phyloP scores from a whole-genome alignment of 2,888 invertebrate species.

The Parnassius orleans region DNA sequence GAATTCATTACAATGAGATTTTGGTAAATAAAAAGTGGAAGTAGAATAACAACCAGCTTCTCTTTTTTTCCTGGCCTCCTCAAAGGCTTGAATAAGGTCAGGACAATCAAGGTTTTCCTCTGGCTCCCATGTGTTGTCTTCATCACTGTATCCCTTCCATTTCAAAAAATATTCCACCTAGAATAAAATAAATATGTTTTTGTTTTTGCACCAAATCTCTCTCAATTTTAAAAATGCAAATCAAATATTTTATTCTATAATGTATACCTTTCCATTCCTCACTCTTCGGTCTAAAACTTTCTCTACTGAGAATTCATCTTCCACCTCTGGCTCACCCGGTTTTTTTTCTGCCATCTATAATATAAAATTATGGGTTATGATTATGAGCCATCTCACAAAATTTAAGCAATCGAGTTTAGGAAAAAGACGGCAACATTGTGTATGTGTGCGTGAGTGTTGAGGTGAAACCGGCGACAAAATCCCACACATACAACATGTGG shows the following conservation, averaged over 20 bases:
- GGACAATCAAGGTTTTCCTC: slow-evolving; percentile 96
- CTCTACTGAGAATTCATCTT: slow-evolving; percentile 94
- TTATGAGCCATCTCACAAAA: too few relatives aligned
- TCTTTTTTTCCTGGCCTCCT: slow-evolving; percentile 88
- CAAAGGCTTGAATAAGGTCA: slow-evolving; percentile 91
- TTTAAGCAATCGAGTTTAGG: too few relatives aligned
- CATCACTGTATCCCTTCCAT: slow-evolving; percentile 91
- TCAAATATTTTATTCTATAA: too few relatives aligned
- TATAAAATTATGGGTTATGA: not conserved
- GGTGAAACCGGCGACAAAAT: too few relatives aligned
- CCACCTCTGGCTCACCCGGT: slow-evolving; percentile 82
- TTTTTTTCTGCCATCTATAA: slow-evolving; percentile 66
- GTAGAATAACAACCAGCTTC: slow-evolving; percentile 72
- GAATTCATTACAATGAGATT: too few relatives aligned
- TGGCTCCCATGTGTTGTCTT: slow-evolving; percentile 98
- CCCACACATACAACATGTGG: too few relatives aligned
- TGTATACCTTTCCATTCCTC: slow-evolving; percentile 83
- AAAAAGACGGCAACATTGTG: too few relatives aligned
- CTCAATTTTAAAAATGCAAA: too few relatives aligned
- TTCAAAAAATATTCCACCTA: slow-evolving; percentile 86
- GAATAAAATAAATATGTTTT: slow-evolving; percentile 27
- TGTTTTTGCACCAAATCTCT: too few relatives aligned
- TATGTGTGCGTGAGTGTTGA: too few relatives aligned
- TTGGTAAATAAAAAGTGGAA: too few relatives aligned
- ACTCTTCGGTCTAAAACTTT: slow-evolving; percentile 93